Percentiles rank a stretch among this genome's conserved stretches.
Conservation (phyloP, 2,113 vertebrate species). For the Daboia siamensis region DNA sequence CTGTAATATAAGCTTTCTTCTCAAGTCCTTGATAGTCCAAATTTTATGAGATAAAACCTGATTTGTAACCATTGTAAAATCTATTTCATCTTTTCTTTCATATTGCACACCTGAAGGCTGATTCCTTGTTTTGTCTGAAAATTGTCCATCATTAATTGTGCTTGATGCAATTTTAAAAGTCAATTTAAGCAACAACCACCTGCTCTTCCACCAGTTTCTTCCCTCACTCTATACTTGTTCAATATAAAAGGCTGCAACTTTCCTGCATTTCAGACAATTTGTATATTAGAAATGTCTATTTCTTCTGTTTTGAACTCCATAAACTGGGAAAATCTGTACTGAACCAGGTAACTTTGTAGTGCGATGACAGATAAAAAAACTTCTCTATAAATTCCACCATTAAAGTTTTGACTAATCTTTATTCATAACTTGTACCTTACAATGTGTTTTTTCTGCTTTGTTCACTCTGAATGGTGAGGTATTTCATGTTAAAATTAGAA, state of each 20-base stretch:
- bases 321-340: conserved; percentile 60
- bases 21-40: conserved; percentile 54
- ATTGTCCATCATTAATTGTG: conserved; percentile 40
- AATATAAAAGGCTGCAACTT: conserved; percentile 60
- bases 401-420: conserved; percentile 58
- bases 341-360: conserved; percentile 70
- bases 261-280: conserved; percentile 62
- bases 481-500: conserved; percentile 54
- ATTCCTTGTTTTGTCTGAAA: conserved; percentile 25
- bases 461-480: conserved; percentile 63
- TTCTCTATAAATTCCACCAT: conserved; percentile 60
- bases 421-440: conserved; percentile 63
- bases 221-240: conserved; percentile 36
- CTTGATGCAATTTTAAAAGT: conserved; percentile 44
- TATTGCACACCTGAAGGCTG: conserved; percentile 45
- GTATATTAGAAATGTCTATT: conserved; percentile 65
- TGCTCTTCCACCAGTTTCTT: conserved; percentile 33
- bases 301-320: conserved; percentile 66
- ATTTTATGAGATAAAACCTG: conserved; percentile 44
- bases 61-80: conserved; percentile 51
- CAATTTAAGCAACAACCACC: conserved; percentile 45
- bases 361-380: conserved; percentile 67
- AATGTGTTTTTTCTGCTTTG: conserved; percentile 64
- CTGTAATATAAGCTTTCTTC: conserved; percentile 66
- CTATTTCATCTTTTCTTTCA: conserved; percentile 50